These are phyloP conservation scores for Metalampra italica DNA, from an alignment of 2,888 invertebrate species.

Conservation along the genomic window DNA sequence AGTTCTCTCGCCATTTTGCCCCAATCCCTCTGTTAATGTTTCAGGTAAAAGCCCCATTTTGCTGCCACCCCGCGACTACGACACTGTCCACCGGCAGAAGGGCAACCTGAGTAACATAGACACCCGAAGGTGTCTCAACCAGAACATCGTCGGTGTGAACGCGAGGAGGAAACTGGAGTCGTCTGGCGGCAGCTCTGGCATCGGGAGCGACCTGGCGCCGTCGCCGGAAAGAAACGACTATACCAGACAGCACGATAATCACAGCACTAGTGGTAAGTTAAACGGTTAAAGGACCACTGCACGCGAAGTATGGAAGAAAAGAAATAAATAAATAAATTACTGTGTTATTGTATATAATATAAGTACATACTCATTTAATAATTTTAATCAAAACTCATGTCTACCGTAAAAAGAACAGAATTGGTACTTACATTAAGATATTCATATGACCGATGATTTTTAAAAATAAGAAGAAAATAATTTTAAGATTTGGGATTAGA, in stretches of 20 bases:
- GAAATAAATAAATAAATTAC: too few species aligned
- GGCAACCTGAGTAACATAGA: slow-evolving; percentile 70
- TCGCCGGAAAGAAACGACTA: slow-evolving; percentile 83
- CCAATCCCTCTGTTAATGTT: slow-evolving; percentile 19
- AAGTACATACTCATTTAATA: too few species aligned
- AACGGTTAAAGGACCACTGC: too few species aligned
- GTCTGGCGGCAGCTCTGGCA: slow-evolving; percentile 91
- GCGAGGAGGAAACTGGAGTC: slow-evolving; percentile 78
- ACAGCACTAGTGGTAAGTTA: slow-evolving; percentile 81
- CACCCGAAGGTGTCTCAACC: slow-evolving; percentile 81
- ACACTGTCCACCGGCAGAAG: slow-evolving; percentile 89
- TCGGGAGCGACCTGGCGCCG: slow-evolving; percentile 92
- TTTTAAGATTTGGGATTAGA: too few species aligned
- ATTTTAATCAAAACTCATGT: too few species aligned
- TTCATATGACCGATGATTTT: too few species aligned
- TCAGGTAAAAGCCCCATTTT: slow-evolving; percentile 85
- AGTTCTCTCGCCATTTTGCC: too few species aligned
- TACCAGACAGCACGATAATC: slow-evolving; percentile 73
- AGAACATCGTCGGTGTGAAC: slow-evolving; percentile 79
- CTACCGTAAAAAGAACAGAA: too few species aligned
- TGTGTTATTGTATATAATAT: too few species aligned
- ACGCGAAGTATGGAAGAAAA: too few species aligned
- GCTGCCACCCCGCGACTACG: slow-evolving; percentile 95
- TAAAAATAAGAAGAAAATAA: too few species aligned
- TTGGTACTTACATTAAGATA: too few species aligned